phyloP scores from a whole-genome alignment of 2,113 vertebrate species.

The Bucco capensis region DNA sequence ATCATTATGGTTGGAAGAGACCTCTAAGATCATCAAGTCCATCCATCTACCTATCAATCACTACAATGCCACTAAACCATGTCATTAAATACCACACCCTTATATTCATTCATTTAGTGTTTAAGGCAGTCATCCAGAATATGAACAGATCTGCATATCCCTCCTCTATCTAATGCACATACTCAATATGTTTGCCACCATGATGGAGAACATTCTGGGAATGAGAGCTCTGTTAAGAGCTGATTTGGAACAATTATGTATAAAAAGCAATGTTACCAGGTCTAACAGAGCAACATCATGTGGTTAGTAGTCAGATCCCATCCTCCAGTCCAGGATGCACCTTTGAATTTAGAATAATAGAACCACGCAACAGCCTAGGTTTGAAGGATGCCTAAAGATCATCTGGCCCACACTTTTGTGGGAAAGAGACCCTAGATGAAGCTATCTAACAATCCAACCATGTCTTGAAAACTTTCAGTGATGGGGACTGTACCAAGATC shows the following conservation, averaged over 20 bases:
- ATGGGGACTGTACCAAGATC: neutral
- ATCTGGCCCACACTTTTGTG: neutral
- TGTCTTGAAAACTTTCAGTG: neutral
- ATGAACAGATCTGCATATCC: neutral
- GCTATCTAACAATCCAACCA: fast-evolving
- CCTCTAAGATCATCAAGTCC: too few relatives aligned
- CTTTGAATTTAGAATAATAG: neutral
- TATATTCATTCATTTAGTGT: neutral
- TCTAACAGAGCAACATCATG: neutral
- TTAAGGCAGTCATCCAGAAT: neutral
- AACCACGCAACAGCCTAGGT: neutral
- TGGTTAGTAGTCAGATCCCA: neutral
- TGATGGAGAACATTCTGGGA: neutral
- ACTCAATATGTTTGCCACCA: neutral
- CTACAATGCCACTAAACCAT: too few relatives aligned
- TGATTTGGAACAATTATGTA: neutral
- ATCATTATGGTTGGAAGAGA: too few relatives aligned
- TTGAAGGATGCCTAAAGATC: neutral
- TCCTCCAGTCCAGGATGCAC: neutral
- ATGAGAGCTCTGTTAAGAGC: neutral
- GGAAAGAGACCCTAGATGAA: neutral
- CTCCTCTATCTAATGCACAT: neutral
- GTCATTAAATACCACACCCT: too few relatives aligned
- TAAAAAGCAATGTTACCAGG: neutral
- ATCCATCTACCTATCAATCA: too few relatives aligned